Percentiles rank a stretch among this genome's conserved stretches.
Conservation (phyloP, 1,140 invertebrate genomes). For the Arctopsyche grandis region DNA sequence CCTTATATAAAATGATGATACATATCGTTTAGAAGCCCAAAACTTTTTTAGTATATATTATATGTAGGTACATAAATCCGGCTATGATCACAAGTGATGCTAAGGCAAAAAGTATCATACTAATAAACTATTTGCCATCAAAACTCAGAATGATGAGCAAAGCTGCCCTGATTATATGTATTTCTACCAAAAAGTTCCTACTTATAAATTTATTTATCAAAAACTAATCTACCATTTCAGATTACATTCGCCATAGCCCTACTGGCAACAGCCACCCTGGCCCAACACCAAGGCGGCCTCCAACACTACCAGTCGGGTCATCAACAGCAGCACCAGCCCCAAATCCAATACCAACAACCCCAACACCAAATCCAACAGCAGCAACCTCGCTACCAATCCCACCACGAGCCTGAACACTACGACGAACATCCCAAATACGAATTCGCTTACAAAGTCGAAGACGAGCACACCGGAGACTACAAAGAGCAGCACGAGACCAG, state of each 20-base stretch:
- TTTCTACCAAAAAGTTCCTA: too few relatives aligned
- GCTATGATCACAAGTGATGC: too few relatives aligned
- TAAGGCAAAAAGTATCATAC: too few relatives aligned
- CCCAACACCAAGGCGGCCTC: constrained; percentile 2
- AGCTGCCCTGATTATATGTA: too few relatives aligned
- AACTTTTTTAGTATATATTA: too few relatives aligned
- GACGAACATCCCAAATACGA: constrained; percentile 63
- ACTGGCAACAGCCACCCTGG: constrained; percentile 5
- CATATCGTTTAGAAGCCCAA: too few relatives aligned
- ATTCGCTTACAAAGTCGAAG: constrained; percentile 64
- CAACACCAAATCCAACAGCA: constrained; percentile 16
- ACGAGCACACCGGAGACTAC: constrained; percentile 65
- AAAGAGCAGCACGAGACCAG: constrained; percentile 68
- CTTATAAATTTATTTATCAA: neutral
- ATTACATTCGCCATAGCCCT: neutral
- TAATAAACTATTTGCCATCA: too few relatives aligned
- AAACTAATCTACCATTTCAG: constrained; percentile 1
- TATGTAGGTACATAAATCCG: too few relatives aligned
- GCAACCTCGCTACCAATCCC: neutral
- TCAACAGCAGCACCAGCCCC: constrained; percentile 23
- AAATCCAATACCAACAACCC: neutral
- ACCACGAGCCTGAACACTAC: constrained; percentile 59
- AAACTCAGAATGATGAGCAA: too few relatives aligned
- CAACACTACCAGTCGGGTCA: constrained; percentile 7
- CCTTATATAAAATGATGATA: too few relatives aligned